Evolutionary conservation across 2,888 invertebrate genomes (phyloP), one percentile per base, ranked within the genome.

Genomic region (Sinodicranocentrus sp.): DNA sequence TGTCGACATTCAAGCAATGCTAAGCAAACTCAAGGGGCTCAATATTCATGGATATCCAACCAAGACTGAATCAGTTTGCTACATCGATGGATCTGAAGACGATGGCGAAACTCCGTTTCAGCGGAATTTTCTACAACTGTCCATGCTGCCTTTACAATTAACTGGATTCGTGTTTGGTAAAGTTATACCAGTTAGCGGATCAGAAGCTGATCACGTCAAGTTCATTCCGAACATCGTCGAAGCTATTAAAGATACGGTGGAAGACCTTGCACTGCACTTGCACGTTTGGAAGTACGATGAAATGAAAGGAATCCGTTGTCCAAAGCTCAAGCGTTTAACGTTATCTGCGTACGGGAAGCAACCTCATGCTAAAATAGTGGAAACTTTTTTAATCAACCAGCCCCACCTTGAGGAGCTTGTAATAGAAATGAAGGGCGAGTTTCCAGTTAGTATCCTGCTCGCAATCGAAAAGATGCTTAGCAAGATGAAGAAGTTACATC

Each of bases 41-140:
- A 68, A 59, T 19, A 73, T 85, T 61, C 61, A 43, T 19, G 48
- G 68, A 6, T 39, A 17, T 17, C 2, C 15, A 1, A 19, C 17
- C 10, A 68, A 39, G 23, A 43, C 65, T 1, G 39, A 25, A 2
- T 52, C 68, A 0, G 19, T 54, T 43, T 71, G 63, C 17, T 82
- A 85, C 52, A 61, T 82, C n/a, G 72, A 71, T 43, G 79, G 33
- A 23, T 25, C 13, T 1, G 82, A 70, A 39, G 78, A 85, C 59
- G 72, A 72, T 1, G 67, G 39, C 28, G 72, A 84, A n/a, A 65
- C 57, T 3, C 84, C 82, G 8, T 86, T 86, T 54, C 80, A 83
- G 19, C 33, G 84, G 21, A 86, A 86, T 48, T 84, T 86, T 73
- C 65, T 84, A 8, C 84, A 86, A 52, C 26, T 86, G n/a, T 77